A percentile compares a stretch with the other conserved stretches of the same genome.
Evolutionary conservation across 1,140 invertebrate genomes (phyloP).

Genomic region (Penaeus chinensis): DNA sequence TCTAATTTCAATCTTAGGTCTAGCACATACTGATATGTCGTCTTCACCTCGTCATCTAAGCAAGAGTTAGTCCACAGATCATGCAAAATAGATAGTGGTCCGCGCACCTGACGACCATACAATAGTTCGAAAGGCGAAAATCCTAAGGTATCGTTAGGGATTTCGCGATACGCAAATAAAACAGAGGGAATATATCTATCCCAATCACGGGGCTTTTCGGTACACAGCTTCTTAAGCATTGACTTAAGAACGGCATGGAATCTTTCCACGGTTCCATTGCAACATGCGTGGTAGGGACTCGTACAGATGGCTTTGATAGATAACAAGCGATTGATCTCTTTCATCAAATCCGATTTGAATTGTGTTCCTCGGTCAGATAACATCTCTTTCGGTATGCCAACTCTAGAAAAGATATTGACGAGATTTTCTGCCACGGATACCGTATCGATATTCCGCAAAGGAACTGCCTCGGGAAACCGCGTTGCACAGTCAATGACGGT

Average conservation of each 20-base stretch:
- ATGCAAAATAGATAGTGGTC: no score
- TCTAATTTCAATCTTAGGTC: no score
- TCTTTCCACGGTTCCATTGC: slow-evolving; percentile 9
- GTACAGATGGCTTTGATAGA: neutral
- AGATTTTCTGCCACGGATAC: no score
- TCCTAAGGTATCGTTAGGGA: neutral
- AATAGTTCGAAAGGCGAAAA: neutral
- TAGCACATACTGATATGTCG: no score
- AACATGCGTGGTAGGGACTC: neutral
- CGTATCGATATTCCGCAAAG: no score
- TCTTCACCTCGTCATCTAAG: no score
- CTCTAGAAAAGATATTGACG: neutral
- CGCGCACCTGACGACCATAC: no score
- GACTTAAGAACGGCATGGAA: neutral
- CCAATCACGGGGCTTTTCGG: neutral
- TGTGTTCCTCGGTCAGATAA: neutral
- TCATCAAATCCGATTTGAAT: slow-evolving; percentile 9
- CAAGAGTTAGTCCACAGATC: no score
- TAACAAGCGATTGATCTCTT: neutral
- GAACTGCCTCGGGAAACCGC: no score
- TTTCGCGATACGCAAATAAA: slow-evolving; percentile 1
- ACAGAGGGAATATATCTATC: neutral
- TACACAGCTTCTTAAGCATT: neutral
- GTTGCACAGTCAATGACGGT: no score
- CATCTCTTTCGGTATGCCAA: neutral